Conservation (phyloP, 1,140 invertebrate genomes). For the Arion vulgaris region DNA sequence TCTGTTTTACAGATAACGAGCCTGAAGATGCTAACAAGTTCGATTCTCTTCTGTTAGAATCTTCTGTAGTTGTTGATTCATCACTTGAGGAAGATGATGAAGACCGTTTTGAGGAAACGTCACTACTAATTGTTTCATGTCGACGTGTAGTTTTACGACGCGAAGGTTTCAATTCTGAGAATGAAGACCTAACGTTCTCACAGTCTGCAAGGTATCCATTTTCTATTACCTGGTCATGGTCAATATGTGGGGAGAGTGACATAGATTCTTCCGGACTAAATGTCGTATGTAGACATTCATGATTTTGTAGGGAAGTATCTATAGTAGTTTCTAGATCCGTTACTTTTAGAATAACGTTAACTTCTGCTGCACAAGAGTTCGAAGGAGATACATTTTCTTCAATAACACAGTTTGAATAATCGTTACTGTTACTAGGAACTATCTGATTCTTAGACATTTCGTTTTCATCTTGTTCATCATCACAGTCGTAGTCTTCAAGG, state of each 20-base stretch:
- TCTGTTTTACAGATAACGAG: conserved; percentile 38
- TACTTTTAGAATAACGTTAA: not conserved
- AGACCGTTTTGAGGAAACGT: conserved; percentile 10
- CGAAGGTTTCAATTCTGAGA: not conserved
- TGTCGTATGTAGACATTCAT: not conserved
- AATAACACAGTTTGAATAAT: no score
- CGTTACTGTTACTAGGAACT: not conserved
- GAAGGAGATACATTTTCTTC: not conserved
- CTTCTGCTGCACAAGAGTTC: not conserved
- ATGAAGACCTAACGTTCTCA: conserved; percentile 31
- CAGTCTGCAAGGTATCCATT: conserved; percentile 46
- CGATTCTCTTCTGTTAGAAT: conserved; percentile 10
- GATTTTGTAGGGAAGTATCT: not conserved
- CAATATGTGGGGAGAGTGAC: not conserved
- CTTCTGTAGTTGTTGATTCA: not conserved
- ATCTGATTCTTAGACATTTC: no score
- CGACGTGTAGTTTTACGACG: not conserved
- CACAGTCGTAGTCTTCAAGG: not conserved
- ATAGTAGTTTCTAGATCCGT: not conserved
- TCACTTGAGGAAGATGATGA: conserved; percentile 8
- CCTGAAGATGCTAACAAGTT: conserved; percentile 14
- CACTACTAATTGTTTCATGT: not conserved
- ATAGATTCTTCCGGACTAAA: not conserved
- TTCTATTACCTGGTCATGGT: conserved; percentile 27
- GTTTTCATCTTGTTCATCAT: not conserved